Percentiles rank a stretch among this genome's conserved stretches.
Evolutionary conservation across 2,888 invertebrate genomes (phyloP).

Genomic region (Operophtera brumata): DNA sequence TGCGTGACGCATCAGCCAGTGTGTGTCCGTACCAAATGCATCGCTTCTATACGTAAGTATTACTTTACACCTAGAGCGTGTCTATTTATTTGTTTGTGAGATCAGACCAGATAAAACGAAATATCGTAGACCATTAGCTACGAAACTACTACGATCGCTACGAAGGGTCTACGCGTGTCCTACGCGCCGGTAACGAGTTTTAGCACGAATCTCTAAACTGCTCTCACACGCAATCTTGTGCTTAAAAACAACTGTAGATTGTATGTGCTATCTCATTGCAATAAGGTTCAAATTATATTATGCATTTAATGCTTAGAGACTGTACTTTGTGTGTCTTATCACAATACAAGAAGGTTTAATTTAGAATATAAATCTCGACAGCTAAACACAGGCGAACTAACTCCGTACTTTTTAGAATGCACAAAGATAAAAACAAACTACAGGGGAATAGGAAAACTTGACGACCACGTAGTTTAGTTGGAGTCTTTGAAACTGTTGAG

Average conservation of each 20-base stretch:
- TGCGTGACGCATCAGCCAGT: too few species aligned
- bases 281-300: conserved; percentile 2
- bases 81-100: background rate
- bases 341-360: background rate
- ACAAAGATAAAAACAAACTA: background rate
- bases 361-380: background rate
- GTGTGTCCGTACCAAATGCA: too few species aligned
- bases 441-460: background rate
- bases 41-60: too few species aligned
- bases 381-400: too few species aligned
- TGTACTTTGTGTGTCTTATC: background rate
- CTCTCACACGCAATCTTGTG: conserved; percentile 20
- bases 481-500: background rate
- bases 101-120: background rate
- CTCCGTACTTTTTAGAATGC: background rate
- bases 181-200: conserved; percentile 24
- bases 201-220: conserved; percentile 14
- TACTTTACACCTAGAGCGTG: background rate
- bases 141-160: conserved; percentile 23
- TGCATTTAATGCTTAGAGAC: background rate
- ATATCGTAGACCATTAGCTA: conserved; percentile 10
- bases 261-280: background rate
- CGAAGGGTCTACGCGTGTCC: conserved; percentile 26
- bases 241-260: background rate
- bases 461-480: too few species aligned